phyloP scores from a whole-genome alignment of 2,888 invertebrate species.

The Acanthacorydalis orientalis region DNA sequence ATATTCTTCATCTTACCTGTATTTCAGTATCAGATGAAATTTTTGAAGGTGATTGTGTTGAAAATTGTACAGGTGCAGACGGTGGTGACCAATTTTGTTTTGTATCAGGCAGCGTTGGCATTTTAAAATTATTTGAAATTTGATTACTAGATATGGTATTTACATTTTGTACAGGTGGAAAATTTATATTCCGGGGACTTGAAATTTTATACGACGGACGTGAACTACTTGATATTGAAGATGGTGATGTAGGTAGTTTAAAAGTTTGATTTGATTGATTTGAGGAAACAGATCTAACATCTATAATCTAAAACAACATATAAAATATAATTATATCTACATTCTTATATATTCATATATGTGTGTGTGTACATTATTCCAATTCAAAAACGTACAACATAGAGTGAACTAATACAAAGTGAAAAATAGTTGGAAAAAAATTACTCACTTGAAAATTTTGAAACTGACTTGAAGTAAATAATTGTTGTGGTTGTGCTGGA shows the following conservation, averaged over 20 bases:
- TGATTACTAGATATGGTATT: background rate
- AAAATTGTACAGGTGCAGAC: slow-evolving; percentile 2
- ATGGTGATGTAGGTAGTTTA: slow-evolving; percentile 32
- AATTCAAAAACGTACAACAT: no score
- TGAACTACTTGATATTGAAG: slow-evolving; percentile 8
- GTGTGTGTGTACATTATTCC: no score
- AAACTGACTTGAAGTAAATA: no score
- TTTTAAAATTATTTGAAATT: slow-evolving; percentile 2
- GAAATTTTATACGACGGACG: background rate
- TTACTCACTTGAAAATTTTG: no score
- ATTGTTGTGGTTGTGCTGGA: no score
- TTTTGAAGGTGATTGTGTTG: background rate
- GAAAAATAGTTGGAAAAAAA: no score
- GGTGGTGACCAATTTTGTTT: slow-evolving; percentile 4
- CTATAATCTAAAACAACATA: no score
- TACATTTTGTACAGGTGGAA: background rate
- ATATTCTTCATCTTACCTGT: background rate
- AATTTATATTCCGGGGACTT: background rate
- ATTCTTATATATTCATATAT: no score
- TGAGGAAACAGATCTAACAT: no score
- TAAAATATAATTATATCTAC: no score
- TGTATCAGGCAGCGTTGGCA: background rate
- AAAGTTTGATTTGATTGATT: slow-evolving; percentile 15
- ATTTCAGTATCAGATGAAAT: background rate
- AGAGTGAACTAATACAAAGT: no score